Conservation (phyloP, 2,113 vertebrate species). For the Notarius lentiginosus region DNA sequence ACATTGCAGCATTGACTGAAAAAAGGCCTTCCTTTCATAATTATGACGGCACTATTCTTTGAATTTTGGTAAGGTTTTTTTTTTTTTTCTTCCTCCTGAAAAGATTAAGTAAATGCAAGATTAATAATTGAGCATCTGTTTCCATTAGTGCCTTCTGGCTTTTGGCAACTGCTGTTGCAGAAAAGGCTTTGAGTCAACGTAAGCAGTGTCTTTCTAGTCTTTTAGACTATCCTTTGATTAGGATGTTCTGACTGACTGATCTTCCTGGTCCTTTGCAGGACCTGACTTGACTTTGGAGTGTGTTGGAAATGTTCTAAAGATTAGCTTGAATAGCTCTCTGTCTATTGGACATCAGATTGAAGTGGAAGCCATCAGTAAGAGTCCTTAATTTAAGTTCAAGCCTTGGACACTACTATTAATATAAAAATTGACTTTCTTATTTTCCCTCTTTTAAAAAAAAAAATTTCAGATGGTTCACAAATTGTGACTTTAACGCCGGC, state of each 20-base stretch:
- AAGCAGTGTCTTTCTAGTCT: slow-evolving; percentile 31
- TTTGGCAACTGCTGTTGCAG: slow-evolving; percentile 54
- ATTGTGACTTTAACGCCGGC: slow-evolving; percentile 55
- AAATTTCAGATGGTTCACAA: slow-evolving; percentile 63
- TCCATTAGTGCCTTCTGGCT: slow-evolving; percentile 60
- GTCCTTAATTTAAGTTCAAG: not conserved
- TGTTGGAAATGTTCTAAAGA: slow-evolving; percentile 64
- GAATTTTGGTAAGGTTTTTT: slow-evolving; percentile 21
- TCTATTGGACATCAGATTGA: slow-evolving; percentile 67
- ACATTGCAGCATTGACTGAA: not conserved
- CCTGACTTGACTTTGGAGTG: slow-evolving; percentile 63
- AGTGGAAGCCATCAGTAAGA: slow-evolving; percentile 73
- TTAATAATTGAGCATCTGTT: not conserved
- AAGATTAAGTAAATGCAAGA: not conserved
- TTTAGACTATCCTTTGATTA: not conserved
- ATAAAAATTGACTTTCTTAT: no score
- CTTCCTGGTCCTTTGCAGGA: slow-evolving; percentile 43
- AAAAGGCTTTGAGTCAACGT: slow-evolving; percentile 60
- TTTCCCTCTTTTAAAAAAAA: no score
- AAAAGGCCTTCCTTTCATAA: not conserved
- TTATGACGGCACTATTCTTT: not conserved
- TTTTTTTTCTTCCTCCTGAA: not conserved
- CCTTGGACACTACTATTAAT: not conserved
- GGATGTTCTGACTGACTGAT: not conserved
- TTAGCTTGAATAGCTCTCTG: slow-evolving; percentile 66